phyloP scores from a whole-genome alignment of 2,888 invertebrate genomes.

The Lycaena phlaeas region DNA sequence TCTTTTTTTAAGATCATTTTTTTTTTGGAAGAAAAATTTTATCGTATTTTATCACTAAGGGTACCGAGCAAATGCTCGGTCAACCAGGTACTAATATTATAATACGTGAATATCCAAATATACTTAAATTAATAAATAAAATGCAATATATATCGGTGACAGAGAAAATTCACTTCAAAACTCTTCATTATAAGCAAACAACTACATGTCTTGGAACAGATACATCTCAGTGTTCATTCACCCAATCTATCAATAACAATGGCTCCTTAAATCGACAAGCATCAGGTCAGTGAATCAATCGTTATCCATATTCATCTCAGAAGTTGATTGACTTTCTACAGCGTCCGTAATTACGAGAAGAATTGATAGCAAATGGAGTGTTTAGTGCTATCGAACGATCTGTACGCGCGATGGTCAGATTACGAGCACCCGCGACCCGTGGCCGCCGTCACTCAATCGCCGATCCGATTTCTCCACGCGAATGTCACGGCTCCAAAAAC shows the following conservation, averaged over 20 bases:
- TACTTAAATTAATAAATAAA: no score
- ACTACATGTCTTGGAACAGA: neutral
- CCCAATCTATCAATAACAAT: neutral
- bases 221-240: neutral
- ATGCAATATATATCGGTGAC: no score
- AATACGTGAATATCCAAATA: no score
- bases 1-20: no score
- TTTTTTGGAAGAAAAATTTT: no score
- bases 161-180: no score
- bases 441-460: constrained; percentile 48
- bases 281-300: neutral
- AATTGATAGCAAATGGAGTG: constrained; percentile 47
- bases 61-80: no score
- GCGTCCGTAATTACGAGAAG: constrained; percentile 48
- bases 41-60: no score
- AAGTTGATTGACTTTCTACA: constrained; percentile 64
- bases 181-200: neutral
- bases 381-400: constrained; percentile 51
- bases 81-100: no score
- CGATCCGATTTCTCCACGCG: constrained; percentile 51
- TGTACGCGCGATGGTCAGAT: constrained; percentile 37
- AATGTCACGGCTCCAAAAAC: constrained; percentile 55
- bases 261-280: neutral
- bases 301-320: constrained; percentile 24
- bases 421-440: constrained; percentile 47